Conservation (phyloP, 1,140 invertebrate genomes). For the Xylocopa sonorina region DNA sequence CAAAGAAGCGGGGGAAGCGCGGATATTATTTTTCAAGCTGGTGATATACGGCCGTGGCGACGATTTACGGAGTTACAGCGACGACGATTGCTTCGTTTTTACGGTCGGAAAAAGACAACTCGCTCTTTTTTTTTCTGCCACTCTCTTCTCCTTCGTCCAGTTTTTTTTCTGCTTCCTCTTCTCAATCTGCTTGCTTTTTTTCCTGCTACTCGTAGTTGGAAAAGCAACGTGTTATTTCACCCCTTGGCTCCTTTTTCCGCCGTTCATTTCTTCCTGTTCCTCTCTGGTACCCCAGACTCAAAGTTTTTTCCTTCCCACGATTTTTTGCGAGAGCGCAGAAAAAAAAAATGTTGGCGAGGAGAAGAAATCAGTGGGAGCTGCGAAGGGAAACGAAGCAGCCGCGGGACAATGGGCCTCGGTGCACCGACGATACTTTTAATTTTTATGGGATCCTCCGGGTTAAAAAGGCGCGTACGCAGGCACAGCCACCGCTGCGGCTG, state of each 20-base stretch:
- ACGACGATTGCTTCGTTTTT: conserved; percentile 63
- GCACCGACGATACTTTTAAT: conserved; percentile 46
- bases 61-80: conserved; percentile 66
- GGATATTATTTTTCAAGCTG: conserved; percentile 67
- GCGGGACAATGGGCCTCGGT: conserved; percentile 45
- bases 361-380: conserved; percentile 23
- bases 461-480: conserved; percentile 43
- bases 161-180: conserved; percentile 23
- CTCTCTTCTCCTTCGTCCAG: conserved; percentile 8
- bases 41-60: conserved; percentile 64
- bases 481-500: conserved; percentile 24
- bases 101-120: conserved; percentile 45
- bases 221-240: conserved; percentile 2
- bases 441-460: conserved; percentile 43
- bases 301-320: no score
- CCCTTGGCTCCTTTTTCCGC: not conserved
- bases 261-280: not conserved
- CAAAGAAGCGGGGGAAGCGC: not conserved
- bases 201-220: not conserved
- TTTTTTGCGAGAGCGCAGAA: conserved; percentile 12
- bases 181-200: conserved; percentile 50
- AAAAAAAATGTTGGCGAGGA: conserved; percentile 57
- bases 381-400: conserved; percentile 27
- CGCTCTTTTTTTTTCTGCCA: conserved; percentile 34
- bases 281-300: not conserved